These are phyloP conservation scores for Phalacrocorax carbo DNA, from an alignment of 2,113 vertebrate genomes.

Conservation along the genomic window DNA sequence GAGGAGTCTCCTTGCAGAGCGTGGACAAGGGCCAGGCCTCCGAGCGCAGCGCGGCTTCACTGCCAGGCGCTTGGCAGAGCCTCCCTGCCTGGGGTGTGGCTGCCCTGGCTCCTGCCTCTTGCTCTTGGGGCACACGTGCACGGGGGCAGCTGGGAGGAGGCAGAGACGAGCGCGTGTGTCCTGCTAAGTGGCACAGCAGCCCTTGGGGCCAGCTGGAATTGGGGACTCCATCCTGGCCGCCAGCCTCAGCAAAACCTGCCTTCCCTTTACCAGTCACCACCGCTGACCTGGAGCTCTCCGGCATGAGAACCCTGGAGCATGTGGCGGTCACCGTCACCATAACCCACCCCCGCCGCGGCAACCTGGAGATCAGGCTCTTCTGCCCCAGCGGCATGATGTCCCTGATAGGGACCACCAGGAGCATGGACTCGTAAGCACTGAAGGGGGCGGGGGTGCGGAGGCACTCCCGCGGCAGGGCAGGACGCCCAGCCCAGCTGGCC, in stretches of 20 bases:
- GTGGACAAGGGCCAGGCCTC: not conserved
- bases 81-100: not conserved
- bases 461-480: not conserved
- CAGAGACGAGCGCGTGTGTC: rapidly evolving
- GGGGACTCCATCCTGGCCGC: not conserved
- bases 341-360: constrained; percentile 86
- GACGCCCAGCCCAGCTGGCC: not conserved
- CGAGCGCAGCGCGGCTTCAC: rapidly evolving
- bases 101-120: not conserved
- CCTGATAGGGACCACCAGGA: constrained; percentile 84
- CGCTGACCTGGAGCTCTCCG: constrained; percentile 81
- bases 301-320: constrained; percentile 93
- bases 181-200: not conserved
- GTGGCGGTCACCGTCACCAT: constrained; percentile 89
- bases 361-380: constrained; percentile 82
- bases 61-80: not conserved
- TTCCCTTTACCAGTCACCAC: constrained; percentile 76
- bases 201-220: rapidly evolving
- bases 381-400: constrained; percentile 95
- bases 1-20: not conserved
- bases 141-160: not conserved
- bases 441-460: rapidly evolving
- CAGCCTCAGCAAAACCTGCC: not conserved
- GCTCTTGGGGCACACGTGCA: not conserved
- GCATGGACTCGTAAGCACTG: constrained; percentile 82